Base-by-base conservation (phyloP, 2,797 vertebrate species). In the Parauchenoglanis punctatus region DNA sequence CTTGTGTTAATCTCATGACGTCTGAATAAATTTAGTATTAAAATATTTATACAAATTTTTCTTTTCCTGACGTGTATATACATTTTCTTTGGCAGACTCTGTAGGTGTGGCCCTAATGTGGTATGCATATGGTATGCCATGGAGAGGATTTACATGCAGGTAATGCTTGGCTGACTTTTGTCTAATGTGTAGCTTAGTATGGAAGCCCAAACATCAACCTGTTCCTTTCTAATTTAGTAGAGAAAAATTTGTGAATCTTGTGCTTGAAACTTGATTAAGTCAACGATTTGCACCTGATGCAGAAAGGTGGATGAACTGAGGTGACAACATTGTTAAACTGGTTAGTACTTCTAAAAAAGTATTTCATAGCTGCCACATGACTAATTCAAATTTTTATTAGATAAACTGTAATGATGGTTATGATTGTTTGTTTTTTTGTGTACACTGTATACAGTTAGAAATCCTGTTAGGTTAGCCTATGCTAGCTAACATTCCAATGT, bases 151-250 rank as follows among this genome's bases (percentile, higher is more conserved):
- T 31, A 31, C 52, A 20, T 35, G 54, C n/a, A 23, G 13, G 7
- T 78, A 58, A 78, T 78, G 52, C 17, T n/a, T 58, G n/a, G 28
- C 0, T 56, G 76, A 11, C 28, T 6, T 17, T 35, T 11, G 3
- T 61, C 23, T 61, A 31, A 7, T 2, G 4, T 56, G 15, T 77
- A 56, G 49, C n/a, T 77, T n/a, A 54, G 49, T 31, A 23, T 40
- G 35, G 35, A 81, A 81, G 78, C 78, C 28, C 20, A 81, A 59
- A 80, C 56, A 25, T 80, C 77, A 61, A 40, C 78, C 31, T 59
- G 25, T 5, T 20, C 2, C 12, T 25, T 7, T 35, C 8, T 44
- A 35, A 35, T 35, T 52, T 15, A 46, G 20, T 20, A 73, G 70
- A 46, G 40, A 23, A 25, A 4, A 4, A 23, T 73, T 1, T 12